These are phyloP conservation scores for Argyresthia goedartella DNA, from an alignment of 2,888 invertebrate species.

Conservation along the genomic window DNA sequence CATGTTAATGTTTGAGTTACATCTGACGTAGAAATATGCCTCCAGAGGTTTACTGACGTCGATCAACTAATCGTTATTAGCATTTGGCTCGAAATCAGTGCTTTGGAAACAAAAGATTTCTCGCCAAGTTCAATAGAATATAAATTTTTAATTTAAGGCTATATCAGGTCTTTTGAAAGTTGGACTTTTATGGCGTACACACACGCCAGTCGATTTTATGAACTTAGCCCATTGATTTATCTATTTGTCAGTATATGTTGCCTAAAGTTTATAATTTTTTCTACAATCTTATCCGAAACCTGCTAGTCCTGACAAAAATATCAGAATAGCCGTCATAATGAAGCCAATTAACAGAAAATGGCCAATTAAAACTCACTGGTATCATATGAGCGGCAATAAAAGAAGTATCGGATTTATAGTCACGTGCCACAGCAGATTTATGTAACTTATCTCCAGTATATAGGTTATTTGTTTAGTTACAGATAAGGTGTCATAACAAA, in stretches of 20 bases:
- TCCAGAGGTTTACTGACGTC: constrained; percentile 9
- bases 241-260: not conserved
- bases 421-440: constrained; percentile 35
- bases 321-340: constrained; percentile 1
- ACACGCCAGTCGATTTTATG: no score
- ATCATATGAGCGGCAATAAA: constrained; percentile 42
- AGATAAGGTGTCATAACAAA: constrained; percentile 13
- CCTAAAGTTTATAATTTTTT: no score
- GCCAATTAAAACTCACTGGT: constrained; percentile 24
- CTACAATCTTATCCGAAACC: not conserved
- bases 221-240: not conserved
- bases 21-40: constrained; percentile 44
- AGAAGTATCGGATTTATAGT: constrained; percentile 47
- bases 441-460: constrained; percentile 43
- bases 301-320: not conserved
- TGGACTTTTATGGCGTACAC: no score
- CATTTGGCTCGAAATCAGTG: not conserved
- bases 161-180: no score
- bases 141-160: no score
- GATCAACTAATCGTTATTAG: constrained; percentile 21
- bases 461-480: constrained; percentile 37
- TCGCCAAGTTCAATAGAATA: no score
- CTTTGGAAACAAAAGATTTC: no score
- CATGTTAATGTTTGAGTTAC: constrained; percentile 56
- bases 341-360: constrained; percentile 5